phyloP scores from a whole-genome alignment of 2,113 vertebrate genomes.

The Tylochromis polylepis region DNA sequence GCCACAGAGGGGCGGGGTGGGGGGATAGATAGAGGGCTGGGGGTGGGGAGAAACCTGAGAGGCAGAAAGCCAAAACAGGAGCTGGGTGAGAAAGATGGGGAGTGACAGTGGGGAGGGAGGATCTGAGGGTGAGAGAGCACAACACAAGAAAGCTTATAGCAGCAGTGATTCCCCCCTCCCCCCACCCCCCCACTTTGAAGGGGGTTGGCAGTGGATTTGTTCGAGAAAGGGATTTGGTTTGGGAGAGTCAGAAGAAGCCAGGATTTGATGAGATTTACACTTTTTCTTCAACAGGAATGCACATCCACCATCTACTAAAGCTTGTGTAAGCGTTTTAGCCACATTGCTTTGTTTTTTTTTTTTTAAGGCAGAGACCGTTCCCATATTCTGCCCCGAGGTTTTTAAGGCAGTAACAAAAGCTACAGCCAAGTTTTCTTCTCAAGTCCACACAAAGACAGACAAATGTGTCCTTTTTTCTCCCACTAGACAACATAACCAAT shows the following conservation, averaged over 20 bases:
- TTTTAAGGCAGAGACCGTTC: background rate
- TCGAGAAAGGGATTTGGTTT: constrained; percentile 39
- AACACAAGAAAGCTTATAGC: constrained; percentile 26
- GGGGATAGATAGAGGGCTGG: background rate
- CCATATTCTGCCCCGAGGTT: background rate
- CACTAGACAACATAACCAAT: background rate
- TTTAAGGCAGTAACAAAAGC: background rate
- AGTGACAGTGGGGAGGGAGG: background rate
- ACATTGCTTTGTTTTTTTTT: background rate
- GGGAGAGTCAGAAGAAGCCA: constrained; percentile 2
- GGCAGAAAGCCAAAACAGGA: constrained; percentile 64
- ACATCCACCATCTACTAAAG: constrained; percentile 7
- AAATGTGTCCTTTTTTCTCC: background rate
- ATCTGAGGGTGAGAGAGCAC: constrained; percentile 28
- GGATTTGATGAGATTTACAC: constrained; percentile 44
- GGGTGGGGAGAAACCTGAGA: constrained; percentile 47
- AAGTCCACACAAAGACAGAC: background rate
- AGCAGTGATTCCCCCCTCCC: background rate
- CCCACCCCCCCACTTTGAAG: background rate
- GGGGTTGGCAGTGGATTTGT: constrained; percentile 27
- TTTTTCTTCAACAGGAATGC: constrained; percentile 16
- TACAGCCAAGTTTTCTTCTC: background rate
- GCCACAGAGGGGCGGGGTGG: background rate
- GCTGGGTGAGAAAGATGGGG: background rate
- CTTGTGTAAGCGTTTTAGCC: constrained; percentile 8